Base-by-base conservation (phyloP, 30 jellyfish, hydroid and myxozoan species). In the Turritopsis dohrnii region DNA sequence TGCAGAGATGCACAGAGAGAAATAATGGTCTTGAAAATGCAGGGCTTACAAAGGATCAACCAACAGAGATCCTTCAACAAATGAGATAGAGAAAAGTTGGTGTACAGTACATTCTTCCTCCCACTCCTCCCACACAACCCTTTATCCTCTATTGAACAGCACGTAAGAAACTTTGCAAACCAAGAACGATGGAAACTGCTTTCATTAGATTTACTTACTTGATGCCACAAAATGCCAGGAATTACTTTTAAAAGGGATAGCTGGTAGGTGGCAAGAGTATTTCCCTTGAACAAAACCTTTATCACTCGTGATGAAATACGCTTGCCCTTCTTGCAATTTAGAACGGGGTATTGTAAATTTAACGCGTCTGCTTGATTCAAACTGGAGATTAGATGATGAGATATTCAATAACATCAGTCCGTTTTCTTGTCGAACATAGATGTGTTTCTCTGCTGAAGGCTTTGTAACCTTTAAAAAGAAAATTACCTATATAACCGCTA, bases 231-330 rank as follows among this genome's bases (percentile, higher is more conserved):
- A 69, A 69, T 27, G 28, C 77, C 77, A 69, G 9, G 31, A 9
- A 1, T 69, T 69, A 1, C 31, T n/a, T 21, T 23, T 69, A 0
- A 69, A 23, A 69, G 8, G 31, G 22, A n/a, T 27, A n/a, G 77
- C 77, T 7, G 28, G 31, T 69, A n/a, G 28, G 9, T 21, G 22
- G 30, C 77, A 69, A n/a, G 28, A 8, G 77, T 69, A 21, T 19
- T 7, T 69, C 9, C 77, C 77, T 69, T 69, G 28, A 23, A 69
- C 77, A 27, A 69, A 69, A 27, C 77, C 77, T n/a, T 23, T 21
- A 69, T 69, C 77, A 69, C 22, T 21, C 19, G 30, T 27, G 19
- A 69, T 69, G 28, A 27, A 9, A 0, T 69, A 69, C 30, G 31
- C 30, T 69, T 27, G 28, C 8, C 31, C 77, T 69, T 69, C 77